Percentiles rank a stretch among this genome's conserved stretches.
phyloP scores from a whole-genome alignment of 1,140 invertebrate species.

The Microplitis mediator region DNA sequence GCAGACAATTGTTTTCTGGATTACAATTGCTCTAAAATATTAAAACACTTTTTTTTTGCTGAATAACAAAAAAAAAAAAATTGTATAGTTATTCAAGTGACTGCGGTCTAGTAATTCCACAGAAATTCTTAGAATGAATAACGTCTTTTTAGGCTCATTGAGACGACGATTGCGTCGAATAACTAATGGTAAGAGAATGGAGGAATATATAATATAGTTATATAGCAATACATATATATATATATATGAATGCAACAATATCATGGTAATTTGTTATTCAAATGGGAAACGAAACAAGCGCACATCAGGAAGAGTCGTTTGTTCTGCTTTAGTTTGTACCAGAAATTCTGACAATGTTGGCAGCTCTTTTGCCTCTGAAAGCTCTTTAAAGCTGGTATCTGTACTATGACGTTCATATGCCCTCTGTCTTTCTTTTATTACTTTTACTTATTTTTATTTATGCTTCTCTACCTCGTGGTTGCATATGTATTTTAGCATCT shows the following conservation, averaged over 20 bases:
- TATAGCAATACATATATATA: too few species aligned
- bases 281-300: background rate
- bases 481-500: background rate
- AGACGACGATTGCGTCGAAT: background rate
- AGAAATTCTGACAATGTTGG: conserved; percentile 4
- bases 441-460: background rate
- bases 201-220: background rate
- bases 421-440: background rate
- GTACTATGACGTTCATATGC: conserved; percentile 12
- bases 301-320: conserved; percentile 20
- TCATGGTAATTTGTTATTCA: conserved; percentile 22
- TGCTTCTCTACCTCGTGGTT: background rate
- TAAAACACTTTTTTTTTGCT: too few species aligned
- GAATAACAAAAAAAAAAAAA: too few species aligned
- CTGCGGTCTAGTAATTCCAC: background rate
- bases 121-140: background rate
- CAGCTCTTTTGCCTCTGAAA: conserved; percentile 22
- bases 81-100: too few species aligned
- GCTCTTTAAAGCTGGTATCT: conserved; percentile 7
- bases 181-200: background rate
- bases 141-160: background rate
- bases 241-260: conserved; percentile 3
- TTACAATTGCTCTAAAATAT: too few species aligned
- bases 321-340: conserved; percentile 10
- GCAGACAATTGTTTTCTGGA: background rate